Evolutionary conservation across 2,888 invertebrate genomes (phyloP), one percentile per base, ranked within the genome.

Genomic region (Pachydiplax longipennis): DNA sequence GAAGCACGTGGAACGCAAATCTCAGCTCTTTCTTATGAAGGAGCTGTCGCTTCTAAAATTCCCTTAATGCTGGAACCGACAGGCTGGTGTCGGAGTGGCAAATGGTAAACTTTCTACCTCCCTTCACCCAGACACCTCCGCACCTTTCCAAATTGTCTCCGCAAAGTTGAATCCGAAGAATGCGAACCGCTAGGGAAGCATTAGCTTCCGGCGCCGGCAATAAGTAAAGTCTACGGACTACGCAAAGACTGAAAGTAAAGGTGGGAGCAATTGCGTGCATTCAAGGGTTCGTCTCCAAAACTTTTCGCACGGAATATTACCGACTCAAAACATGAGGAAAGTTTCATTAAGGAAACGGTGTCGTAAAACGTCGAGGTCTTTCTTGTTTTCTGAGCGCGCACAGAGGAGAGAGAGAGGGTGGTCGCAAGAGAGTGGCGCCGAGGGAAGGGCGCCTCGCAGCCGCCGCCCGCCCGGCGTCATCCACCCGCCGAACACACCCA

Each of bases 321-420:
- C 53, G 53, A 53, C 53, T 53, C 53, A 18, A 18, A 53, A 53
- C 53, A 53, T 18, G 53, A 53, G 18, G 44, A 10, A 44, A 6
- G 13, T 73, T 73, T 73, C 73, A 13, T 73, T 25, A 37, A 61
- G 65, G 61, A 37, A 87, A 65, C 25, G 31, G 61, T n/a, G 87
- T 87, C 87, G 87, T 87, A 87, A 87, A 87, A 35, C 87, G 31
- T 73, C 25, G n/a, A 12, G 73, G 3, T 65, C n/a, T 65, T 65
- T 65, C 65, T 65, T 10, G 73, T 31, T 25, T 53, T 73, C 25
- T 25, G 73, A 25, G 73, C 73, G 73, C 25, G 31, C 25, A 10
- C 25, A 13, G 73, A 73, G 65, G 65, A 25, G 65, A 65, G 40
- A n/a, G 65, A 25, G 65, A n/a, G 40, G 31, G 61, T 87, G 61